These are phyloP conservation scores for Daktulosphaira vitifoliae DNA, from an alignment of 1,140 invertebrate genomes.

Conservation along the genomic window DNA sequence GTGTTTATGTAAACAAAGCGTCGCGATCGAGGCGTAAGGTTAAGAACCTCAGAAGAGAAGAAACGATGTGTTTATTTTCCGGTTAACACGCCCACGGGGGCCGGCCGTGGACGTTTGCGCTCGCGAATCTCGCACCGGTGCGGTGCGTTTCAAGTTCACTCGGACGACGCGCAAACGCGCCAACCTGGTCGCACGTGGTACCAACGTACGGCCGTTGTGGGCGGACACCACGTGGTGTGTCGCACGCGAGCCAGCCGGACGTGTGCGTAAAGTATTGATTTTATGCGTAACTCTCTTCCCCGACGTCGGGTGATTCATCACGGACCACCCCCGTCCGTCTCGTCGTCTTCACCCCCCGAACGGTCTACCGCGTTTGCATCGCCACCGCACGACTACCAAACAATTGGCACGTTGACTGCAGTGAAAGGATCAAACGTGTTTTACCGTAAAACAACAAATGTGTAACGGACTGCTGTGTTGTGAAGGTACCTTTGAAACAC, in stretches of 20 bases:
- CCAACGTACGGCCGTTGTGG: not conserved
- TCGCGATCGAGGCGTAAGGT: constrained; percentile 12
- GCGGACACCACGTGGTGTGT: constrained; percentile 11
- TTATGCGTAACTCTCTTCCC: not conserved
- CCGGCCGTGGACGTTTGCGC: not conserved
- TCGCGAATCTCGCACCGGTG: not conserved
- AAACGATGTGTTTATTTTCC: not conserved
- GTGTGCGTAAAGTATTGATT: constrained; percentile 29
- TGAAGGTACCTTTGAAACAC: no score
- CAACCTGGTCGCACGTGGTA: not conserved
- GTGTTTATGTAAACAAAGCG: constrained; percentile 21
- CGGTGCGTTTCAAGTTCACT: constrained; percentile 35
- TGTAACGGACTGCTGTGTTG: no score
- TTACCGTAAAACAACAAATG: no score
- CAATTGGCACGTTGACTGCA: no score
- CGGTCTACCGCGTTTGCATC: not conserved
- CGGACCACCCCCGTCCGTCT: not conserved
- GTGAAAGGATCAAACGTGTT: no score
- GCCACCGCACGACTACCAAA: not conserved
- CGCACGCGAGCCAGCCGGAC: not conserved
- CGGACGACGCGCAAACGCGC: constrained; percentile 30
- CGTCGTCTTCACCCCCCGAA: not conserved
- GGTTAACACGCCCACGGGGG: not conserved
- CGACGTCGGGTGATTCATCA: not conserved
- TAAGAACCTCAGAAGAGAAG: not conserved